A percentile compares a stretch with the other conserved stretches of the same genome.
These are phyloP conservation scores for Notolepis coatsorum DNA, from an alignment of 2,797 vertebrate genomes.

Conservation along the genomic window DNA sequence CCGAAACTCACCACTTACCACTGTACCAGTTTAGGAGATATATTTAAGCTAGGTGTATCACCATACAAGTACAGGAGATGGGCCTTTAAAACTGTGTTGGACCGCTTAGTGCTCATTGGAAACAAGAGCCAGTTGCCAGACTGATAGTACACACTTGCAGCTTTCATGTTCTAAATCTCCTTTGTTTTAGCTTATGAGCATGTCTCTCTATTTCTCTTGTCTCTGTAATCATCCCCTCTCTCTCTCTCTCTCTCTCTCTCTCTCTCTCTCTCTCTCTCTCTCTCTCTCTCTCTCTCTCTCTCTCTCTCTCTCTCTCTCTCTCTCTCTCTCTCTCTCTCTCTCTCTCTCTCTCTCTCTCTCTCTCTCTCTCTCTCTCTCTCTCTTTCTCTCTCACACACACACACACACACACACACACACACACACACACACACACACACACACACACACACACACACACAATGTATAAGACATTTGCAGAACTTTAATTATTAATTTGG, in stretches of 20 bases:
- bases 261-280: neutral
- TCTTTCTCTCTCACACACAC: neutral
- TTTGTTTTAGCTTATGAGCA: neutral
- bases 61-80: too few relatives aligned
- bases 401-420: neutral
- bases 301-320: neutral
- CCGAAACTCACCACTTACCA: too few relatives aligned
- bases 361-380: neutral
- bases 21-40: too few relatives aligned
- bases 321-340: neutral
- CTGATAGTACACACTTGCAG: too few relatives aligned
- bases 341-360: neutral
- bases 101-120: too few relatives aligned
- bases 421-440: neutral
- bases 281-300: neutral
- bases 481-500: too few relatives aligned
- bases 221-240: constrained; percentile 12
- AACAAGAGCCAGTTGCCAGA: too few relatives aligned
- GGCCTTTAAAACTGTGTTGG: too few relatives aligned
- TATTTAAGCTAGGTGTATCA: too few relatives aligned
- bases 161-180: too few relatives aligned
- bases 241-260: neutral
- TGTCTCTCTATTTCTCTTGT: neutral
- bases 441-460: neutral
- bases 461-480: too few relatives aligned